phyloP scores from a whole-genome alignment of 1,140 invertebrate species.

The Orussus abietinus region DNA sequence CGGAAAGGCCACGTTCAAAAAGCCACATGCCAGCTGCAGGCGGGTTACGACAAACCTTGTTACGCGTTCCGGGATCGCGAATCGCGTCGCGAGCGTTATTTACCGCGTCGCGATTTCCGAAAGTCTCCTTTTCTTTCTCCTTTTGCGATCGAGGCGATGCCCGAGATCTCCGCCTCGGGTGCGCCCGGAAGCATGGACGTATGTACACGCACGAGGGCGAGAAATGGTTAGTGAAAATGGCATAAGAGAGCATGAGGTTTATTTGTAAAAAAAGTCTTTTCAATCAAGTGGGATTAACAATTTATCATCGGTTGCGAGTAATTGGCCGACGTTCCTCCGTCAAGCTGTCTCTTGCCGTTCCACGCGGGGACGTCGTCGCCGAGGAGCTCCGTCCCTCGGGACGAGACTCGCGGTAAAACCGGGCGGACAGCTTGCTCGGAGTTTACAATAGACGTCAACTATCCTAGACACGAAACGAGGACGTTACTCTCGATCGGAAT shows the following conservation, averaged over 20 bases:
- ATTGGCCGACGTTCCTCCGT: constrained; percentile 31
- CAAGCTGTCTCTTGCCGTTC: constrained; percentile 44
- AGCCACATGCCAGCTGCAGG: constrained; percentile 24
- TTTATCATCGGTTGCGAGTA: constrained; percentile 29
- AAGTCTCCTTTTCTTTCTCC: too few species aligned
- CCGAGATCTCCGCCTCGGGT: too few species aligned
- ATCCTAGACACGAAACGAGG: too few species aligned
- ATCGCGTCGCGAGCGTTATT: not conserved
- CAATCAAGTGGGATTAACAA: constrained; percentile 41
- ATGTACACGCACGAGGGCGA: constrained; percentile 15
- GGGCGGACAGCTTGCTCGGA: constrained; percentile 37
- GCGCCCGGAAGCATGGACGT: not conserved
- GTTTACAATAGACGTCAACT: constrained; percentile 39
- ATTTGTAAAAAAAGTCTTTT: constrained; percentile 39
- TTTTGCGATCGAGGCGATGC: too few species aligned
- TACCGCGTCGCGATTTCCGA: too few species aligned
- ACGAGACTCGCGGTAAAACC: not conserved
- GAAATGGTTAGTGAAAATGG: constrained; percentile 44
- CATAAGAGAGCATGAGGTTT: constrained; percentile 47
- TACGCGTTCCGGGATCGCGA: too few species aligned
- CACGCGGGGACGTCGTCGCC: too few species aligned
- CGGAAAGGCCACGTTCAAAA: constrained; percentile 18
- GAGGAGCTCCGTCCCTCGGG: too few species aligned
- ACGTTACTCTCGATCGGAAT: constrained; percentile 13
- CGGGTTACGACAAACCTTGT: too few species aligned